phyloP scores from a whole-genome alignment of 2,888 invertebrate species.

The Platycnemis pennipes region DNA sequence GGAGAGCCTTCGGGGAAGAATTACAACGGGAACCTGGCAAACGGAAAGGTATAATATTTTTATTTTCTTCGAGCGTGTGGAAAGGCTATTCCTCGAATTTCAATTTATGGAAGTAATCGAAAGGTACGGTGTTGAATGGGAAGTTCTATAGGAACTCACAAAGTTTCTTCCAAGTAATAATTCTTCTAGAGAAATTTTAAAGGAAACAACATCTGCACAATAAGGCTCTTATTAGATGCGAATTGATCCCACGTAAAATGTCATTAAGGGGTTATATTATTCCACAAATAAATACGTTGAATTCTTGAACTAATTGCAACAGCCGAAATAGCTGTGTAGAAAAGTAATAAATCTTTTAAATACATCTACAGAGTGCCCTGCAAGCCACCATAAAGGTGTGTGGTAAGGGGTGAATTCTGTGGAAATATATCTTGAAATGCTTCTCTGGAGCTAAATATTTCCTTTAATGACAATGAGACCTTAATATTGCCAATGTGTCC shows the following conservation, averaged over 20 bases:
- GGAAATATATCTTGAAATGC: no score
- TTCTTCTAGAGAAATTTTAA: not conserved
- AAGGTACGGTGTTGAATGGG: not conserved
- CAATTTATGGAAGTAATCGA: conserved; percentile 18
- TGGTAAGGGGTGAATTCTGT: no score
- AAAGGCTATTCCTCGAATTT: not conserved
- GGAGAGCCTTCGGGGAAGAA: not conserved
- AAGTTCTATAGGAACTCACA: not conserved
- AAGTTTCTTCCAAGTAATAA: not conserved
- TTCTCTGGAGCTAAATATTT: no score
- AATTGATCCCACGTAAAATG: not conserved
- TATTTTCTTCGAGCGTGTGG: not conserved
- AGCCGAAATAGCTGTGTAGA: no score
- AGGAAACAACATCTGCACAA: not conserved
- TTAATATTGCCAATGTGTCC: no score
- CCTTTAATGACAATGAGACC: no score
- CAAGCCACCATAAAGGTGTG: no score
- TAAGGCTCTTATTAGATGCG: not conserved
- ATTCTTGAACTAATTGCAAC: no score
- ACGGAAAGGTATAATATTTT: not conserved
- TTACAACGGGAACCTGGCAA: not conserved
- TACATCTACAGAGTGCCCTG: no score
- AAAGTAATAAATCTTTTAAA: no score
- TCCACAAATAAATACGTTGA: not conserved
- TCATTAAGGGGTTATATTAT: not conserved